phyloP scores from a whole-genome alignment of 2,113 vertebrate genomes.

The Trichechus manatus region DNA sequence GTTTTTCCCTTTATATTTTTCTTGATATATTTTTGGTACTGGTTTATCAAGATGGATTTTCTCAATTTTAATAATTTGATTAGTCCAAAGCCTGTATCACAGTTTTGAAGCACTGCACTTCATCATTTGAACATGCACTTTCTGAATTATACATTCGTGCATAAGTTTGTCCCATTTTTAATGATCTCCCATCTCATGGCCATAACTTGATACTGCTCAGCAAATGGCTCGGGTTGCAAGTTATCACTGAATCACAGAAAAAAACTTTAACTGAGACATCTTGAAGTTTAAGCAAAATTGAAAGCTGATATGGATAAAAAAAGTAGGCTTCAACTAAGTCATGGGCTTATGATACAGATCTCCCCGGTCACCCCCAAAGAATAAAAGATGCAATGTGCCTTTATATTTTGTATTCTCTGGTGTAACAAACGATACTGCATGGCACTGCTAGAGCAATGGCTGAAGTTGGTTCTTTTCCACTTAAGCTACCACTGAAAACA shows the following conservation, averaged over 20 bases:
- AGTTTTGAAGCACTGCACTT: constrained; percentile 73
- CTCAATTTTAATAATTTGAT: constrained; percentile 83
- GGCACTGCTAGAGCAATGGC: constrained; percentile 86
- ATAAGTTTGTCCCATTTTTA: constrained; percentile 79
- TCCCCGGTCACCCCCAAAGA: constrained; percentile 72
- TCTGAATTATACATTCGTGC: constrained; percentile 80
- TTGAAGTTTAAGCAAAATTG: constrained; percentile 82
- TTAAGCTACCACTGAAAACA: constrained; percentile 84
- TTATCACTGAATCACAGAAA: constrained; percentile 83
- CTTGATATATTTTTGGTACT: constrained; percentile 82
- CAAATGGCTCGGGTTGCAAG: constrained; percentile 83
- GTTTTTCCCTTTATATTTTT: constrained; percentile 81
- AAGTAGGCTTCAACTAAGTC: constrained; percentile 72
- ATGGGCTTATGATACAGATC: constrained; percentile 71
- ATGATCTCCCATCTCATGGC: constrained; percentile 80
- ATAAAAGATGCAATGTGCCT: constrained; percentile 88
- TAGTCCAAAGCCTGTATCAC: constrained; percentile 80
- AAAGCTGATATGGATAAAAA: constrained; percentile 72
- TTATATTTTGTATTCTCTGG: constrained; percentile 88
- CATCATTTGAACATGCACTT: constrained; percentile 83
- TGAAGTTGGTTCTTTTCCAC: constrained; percentile 83
- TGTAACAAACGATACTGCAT: constrained; percentile 87
- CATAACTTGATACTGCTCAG: constrained; percentile 90
- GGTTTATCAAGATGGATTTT: constrained; percentile 82
- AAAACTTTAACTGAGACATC: constrained; percentile 77